Evolutionary conservation across 1,140 invertebrate genomes (phyloP).

Genomic region (Euura saliciscinereae): DNA sequence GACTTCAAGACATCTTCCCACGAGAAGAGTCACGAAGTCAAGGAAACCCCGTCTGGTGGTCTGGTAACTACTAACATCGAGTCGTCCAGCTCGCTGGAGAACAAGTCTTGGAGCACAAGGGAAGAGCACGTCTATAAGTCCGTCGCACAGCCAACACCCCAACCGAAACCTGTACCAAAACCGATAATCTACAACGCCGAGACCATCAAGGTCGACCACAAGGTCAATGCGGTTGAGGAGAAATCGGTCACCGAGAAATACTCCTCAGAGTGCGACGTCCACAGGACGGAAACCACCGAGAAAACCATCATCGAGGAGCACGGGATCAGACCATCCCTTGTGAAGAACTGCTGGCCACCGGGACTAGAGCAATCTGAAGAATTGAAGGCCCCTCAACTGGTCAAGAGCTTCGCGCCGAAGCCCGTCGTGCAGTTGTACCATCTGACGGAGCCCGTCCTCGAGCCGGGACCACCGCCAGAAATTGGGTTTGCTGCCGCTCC

Average conservation of each 20-base stretch:
- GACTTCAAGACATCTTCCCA: slow-evolving; percentile 48
- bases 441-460: slow-evolving; percentile 40
- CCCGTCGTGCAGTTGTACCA: slow-evolving; percentile 39
- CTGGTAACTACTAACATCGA: slow-evolving; percentile 49
- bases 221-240: slow-evolving; percentile 49
- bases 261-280: slow-evolving; percentile 42
- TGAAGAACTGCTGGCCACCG: slow-evolving; percentile 54
- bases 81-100: slow-evolving; percentile 47
- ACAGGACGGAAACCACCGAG: slow-evolving; percentile 45
- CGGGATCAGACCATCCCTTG: slow-evolving; percentile 46
- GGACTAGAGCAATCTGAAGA: slow-evolving; percentile 44
- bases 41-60: slow-evolving; percentile 44
- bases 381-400: slow-evolving; percentile 60
- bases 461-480: slow-evolving; percentile 70
- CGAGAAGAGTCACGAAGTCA: slow-evolving; percentile 44
- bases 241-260: slow-evolving; percentile 50
- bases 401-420: slow-evolving; percentile 53
- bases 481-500: slow-evolving; percentile 65
- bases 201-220: slow-evolving; percentile 58
- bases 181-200: slow-evolving; percentile 58
- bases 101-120: slow-evolving; percentile 48
- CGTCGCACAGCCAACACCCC: slow-evolving; percentile 26
- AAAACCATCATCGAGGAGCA: slow-evolving; percentile 55
- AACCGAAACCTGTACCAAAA: slow-evolving; percentile 27
- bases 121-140: slow-evolving; percentile 43